Percentiles rank a stretch among this genome's conserved stretches.
Evolutionary conservation across 2,113 vertebrate genomes (phyloP).

Genomic region (Condylura cristata): DNA sequence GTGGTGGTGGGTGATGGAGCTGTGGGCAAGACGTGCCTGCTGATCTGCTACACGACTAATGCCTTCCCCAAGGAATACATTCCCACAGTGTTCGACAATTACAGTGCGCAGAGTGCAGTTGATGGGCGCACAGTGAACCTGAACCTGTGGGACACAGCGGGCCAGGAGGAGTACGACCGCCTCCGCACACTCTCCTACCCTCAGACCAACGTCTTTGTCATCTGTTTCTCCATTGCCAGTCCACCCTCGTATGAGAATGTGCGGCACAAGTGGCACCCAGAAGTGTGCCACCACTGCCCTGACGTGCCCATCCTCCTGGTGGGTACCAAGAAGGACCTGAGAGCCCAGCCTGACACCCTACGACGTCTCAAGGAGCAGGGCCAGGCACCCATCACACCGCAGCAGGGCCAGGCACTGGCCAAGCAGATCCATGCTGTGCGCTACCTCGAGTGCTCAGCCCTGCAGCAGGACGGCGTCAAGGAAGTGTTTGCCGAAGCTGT

Average conservation of each 20-base stretch:
- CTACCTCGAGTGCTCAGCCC: constrained; percentile 96
- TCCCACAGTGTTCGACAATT: constrained; percentile 96
- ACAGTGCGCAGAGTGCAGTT: constrained; percentile 94
- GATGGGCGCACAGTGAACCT: constrained; percentile 91
- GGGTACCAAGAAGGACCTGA: constrained; percentile 97
- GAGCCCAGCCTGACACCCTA: constrained; percentile 89
- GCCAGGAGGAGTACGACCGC: constrained; percentile 96
- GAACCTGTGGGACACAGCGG: constrained; percentile 97
- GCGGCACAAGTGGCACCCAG: constrained; percentile 97
- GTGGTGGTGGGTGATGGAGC: constrained; percentile 95
- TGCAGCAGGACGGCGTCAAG: constrained; percentile 97
- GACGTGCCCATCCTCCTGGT: constrained; percentile 95
- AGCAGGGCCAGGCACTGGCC: constrained; percentile 92
- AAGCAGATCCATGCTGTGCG: constrained; percentile 94
- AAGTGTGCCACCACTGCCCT: constrained; percentile 97
- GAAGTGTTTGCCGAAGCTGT: constrained; percentile 94
- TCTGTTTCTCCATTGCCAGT: constrained; percentile 98
- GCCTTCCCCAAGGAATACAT: constrained; percentile 96
- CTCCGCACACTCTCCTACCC: constrained; percentile 96
- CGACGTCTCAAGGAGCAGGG: constrained; percentile 96
- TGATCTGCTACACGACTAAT: constrained; percentile 96
- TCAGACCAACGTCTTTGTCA: constrained; percentile 97
- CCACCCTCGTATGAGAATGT: constrained; percentile 96
- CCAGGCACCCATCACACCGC: constrained; percentile 90
- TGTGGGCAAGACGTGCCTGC: constrained; percentile 95